Evolutionary conservation across 2,888 invertebrate species (phyloP).

Genomic region (Orchestes rusci): DNA sequence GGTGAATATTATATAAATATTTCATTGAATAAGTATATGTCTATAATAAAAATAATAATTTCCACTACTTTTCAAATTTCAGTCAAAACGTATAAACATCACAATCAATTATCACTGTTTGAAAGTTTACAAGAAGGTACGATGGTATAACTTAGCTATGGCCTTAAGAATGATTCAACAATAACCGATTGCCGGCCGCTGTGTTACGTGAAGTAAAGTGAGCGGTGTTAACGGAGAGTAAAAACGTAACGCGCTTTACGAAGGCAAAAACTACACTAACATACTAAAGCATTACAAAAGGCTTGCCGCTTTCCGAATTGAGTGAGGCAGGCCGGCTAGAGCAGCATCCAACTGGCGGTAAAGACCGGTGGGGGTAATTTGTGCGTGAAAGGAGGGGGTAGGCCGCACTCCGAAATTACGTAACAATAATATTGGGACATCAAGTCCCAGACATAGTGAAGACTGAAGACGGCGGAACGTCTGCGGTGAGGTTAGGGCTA

Average conservation of each 20-base stretch:
- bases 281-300: conserved; percentile 42
- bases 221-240: conserved; percentile 8
- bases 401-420: conserved; percentile 20
- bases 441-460: conserved; percentile 6
- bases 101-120: conserved; percentile 24
- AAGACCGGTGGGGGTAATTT: conserved; percentile 24
- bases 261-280: conserved; percentile 45
- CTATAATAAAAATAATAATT: background rate
- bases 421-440: conserved; percentile 21
- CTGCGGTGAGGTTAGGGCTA: conserved; percentile 15
- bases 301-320: conserved; percentile 31
- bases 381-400: conserved; percentile 21
- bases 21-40: background rate
- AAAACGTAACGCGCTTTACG: conserved; percentile 34
- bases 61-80: background rate
- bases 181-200: no score
- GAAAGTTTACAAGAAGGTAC: no score
- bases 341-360: conserved; percentile 12
- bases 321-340: conserved; percentile 32
- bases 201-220: background rate
- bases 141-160: no score
- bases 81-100: conserved; percentile 20
- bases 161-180: no score
- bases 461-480: conserved; percentile 24
- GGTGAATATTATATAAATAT: background rate